phyloP scores from a whole-genome alignment of 2,888 invertebrate species.

The Ecdyonurus torrentis region DNA sequence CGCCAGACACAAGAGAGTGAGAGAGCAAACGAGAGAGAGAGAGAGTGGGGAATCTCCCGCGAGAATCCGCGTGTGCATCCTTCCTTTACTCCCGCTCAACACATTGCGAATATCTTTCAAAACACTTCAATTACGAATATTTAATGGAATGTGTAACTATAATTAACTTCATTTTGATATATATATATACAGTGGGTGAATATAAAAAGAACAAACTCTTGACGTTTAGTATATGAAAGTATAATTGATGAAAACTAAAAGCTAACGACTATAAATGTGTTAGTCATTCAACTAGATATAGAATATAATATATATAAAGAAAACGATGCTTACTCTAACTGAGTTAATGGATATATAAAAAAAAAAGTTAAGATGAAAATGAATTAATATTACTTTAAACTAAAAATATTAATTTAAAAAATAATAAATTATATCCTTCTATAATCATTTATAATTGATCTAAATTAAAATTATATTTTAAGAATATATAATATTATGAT shows the following conservation, averaged over 20 bases:
- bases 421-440: no score
- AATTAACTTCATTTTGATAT: no score
- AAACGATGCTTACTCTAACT: not conserved
- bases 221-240: not conserved
- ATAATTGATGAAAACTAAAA: not conserved
- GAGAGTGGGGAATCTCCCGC: not conserved
- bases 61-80: not conserved
- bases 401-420: no score
- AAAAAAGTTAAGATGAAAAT: no score
- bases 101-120: no score
- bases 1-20: constrained; percentile 16
- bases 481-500: no score
- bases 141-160: not conserved
- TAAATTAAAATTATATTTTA: no score
- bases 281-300: not conserved
- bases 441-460: no score
- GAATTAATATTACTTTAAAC: no score
- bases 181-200: no score
- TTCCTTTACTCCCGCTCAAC: not conserved
- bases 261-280: not conserved
- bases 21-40: constrained; percentile 15
- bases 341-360: not conserved
- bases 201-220: not conserved
- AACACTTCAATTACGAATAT: not conserved
- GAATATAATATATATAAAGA: no score